These are phyloP conservation scores for Oryzias celebensis DNA, from an alignment of 2,113 vertebrate species.

Conservation along the genomic window DNA sequence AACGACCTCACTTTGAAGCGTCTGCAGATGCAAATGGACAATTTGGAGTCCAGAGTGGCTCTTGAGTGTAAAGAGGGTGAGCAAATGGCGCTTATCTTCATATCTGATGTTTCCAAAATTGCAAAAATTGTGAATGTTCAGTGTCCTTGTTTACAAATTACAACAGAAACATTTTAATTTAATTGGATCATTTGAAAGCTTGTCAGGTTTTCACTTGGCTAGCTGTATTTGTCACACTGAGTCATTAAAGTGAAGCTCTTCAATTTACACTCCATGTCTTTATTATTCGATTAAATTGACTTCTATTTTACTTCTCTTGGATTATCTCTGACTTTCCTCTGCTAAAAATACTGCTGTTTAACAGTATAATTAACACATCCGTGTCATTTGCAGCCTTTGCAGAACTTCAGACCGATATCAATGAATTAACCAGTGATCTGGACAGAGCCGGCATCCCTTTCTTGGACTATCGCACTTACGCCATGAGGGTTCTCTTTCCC, in stretches of 20 bases:
- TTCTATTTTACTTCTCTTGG: too few species aligned
- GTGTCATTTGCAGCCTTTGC: conserved; percentile 84
- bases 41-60: conserved; percentile 94
- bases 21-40: conserved; percentile 99
- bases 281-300: too few species aligned
- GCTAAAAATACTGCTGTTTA: not conserved
- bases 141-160: too few species aligned
- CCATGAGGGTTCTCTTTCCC: conserved; percentile 97
- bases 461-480: conserved; percentile 95
- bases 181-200: too few species aligned
- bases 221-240: too few species aligned
- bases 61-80: conserved; percentile 97
- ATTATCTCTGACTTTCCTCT: too few species aligned
- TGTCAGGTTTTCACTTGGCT: too few species aligned
- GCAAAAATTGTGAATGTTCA: too few species aligned
- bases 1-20: conserved; percentile 97
- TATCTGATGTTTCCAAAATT: too few species aligned
- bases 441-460: conserved; percentile 94
- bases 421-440: conserved; percentile 95
- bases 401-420: conserved; percentile 97
- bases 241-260: not conserved
- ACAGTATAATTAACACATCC: conserved; percentile 6
- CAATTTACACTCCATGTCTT: too few species aligned
- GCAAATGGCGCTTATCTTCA: not conserved
- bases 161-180: too few species aligned